phyloP scores from a whole-genome alignment of 2,888 invertebrate genomes.

The Aspidiotus destructor region DNA sequence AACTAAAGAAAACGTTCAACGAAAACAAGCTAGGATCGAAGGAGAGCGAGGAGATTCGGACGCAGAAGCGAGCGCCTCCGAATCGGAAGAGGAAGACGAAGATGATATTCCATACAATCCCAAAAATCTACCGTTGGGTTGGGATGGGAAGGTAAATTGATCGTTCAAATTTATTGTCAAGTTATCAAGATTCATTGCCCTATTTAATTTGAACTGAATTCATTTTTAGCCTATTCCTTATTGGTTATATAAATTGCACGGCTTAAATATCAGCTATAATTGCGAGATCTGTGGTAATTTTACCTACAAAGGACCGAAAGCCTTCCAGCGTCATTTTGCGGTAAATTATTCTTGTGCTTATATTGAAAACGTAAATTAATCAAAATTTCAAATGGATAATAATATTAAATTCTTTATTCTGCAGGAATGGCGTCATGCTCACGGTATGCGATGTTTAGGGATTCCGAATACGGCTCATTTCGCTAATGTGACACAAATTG shows the following conservation, averaged over 20 bases:
- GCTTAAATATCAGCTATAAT: constrained; percentile 94
- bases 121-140: constrained; percentile 96
- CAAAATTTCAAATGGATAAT: no score
- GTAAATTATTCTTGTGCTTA: constrained; percentile 43
- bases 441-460: constrained; percentile 62
- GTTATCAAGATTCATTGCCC: background rate
- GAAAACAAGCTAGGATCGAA: constrained; percentile 92
- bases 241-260: constrained; percentile 98
- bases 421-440: constrained; percentile 56
- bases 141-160: constrained; percentile 72
- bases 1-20: constrained; percentile 95
- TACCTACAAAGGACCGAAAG: constrained; percentile 97
- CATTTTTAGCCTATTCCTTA: constrained; percentile 64
- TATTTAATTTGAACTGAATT: constrained; percentile 37
- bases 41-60: constrained; percentile 88
- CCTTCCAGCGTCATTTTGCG: constrained; percentile 98
- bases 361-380: background rate
- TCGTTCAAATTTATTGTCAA: constrained; percentile 36
- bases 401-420: background rate
- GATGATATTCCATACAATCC: constrained; percentile 97
- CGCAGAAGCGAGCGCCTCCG: constrained; percentile 71
- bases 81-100: constrained; percentile 69
- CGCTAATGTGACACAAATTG: constrained; percentile 97
- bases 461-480: constrained; percentile 99
- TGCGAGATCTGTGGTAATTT: constrained; percentile 99